Base-by-base conservation (phyloP, 2,797 vertebrate species). In the Cetoscarus ocellatus region DNA sequence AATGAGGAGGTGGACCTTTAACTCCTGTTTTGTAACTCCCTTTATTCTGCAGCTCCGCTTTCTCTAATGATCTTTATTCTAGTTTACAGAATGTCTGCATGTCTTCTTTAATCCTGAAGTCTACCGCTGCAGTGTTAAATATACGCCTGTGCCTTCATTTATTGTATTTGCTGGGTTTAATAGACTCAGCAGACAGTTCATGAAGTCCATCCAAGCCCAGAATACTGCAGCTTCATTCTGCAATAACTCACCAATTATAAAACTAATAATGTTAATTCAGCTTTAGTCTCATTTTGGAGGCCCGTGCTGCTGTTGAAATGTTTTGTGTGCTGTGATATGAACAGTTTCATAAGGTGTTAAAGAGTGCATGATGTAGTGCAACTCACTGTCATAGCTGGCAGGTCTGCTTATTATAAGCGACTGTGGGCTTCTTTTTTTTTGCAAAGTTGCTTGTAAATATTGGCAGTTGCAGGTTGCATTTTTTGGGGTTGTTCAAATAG, bases 1-100 rank as follows among this genome's bases (percentile, higher is more conserved):
- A 81, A 75, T 73, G 65, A 78, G 68, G 71, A 60, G 57, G 68
- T 65, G 63, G 67, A 59, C 59, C 53, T 67, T 77, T 72, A 43
- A 57, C 73, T 72, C 45, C 68, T 40, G 62, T 58, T 70, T 17
- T 55, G 56, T 34, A 63, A 57, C 55, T 54, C 44, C 60, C 14
- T 67, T 65, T 57, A 61, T 53, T 47, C 49, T 54, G 18, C 13
- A 45, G 38, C 14, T 57, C 42, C 45, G 63, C 8, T 8, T 44
- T 44, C 43, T 67, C 48, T 59, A 58, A 61, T 55, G 40, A 75
- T 57, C 3, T 39, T 64, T 38, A 50, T 38, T 45, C n/a, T 44
- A 17, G 52, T 43, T 42, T 34, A 40, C 6, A 51, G 18, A 51
- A 13, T 34, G 49, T 51, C 49, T 48, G 47, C 8, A 48, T 8